Evolutionary conservation across 1,140 invertebrate species (phyloP), one percentile per base, ranked within the genome.

Genomic region (Psix sp.): DNA sequence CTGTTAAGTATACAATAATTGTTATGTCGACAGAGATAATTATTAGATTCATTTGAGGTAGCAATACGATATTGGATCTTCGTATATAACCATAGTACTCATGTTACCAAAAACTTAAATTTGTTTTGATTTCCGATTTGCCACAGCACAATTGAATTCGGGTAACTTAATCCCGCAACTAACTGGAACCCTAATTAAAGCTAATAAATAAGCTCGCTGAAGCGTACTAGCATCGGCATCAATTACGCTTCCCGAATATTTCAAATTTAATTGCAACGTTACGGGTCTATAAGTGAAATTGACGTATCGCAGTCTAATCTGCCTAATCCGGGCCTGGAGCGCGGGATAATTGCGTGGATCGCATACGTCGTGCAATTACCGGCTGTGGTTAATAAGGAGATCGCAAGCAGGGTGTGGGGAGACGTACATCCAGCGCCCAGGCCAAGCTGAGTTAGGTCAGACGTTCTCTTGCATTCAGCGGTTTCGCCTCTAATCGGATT

Each of bases 341-440:
- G 79, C 72, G 57, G 76, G 78, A 77, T 83, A 81, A 81, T 83
- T 77, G 76, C 74, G 74, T 59, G 62, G 78, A 78, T 80, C 75
- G 68, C 62, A 66, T 31, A 73, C 68, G 62, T 66, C 70, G 74
- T 57, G 74, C 77, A 79, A 82, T 80, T 80, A 80, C 70, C 78
- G 78, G 71, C 63, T 79, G 80, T 63, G 79, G 80, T 82, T 83
- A 81, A 83, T 83, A 84, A 84, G 82, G 75, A 82, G 81, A 84
- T 82, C 80, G 78, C 33, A 40, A 14, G 51, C 52, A 57, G 33
- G 36, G 35, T 66, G 21, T 29, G 40, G 49, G 39, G 10, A 14
- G 13, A 35, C 39, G 40, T 39, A 33, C 38, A 45, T 43, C 33
- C 45, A 39, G 48, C 40, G 51, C 45, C 48, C 29, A 24, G 49